phyloP scores from a whole-genome alignment of 2,888 invertebrate species.

The Pyrrhia umbra region DNA sequence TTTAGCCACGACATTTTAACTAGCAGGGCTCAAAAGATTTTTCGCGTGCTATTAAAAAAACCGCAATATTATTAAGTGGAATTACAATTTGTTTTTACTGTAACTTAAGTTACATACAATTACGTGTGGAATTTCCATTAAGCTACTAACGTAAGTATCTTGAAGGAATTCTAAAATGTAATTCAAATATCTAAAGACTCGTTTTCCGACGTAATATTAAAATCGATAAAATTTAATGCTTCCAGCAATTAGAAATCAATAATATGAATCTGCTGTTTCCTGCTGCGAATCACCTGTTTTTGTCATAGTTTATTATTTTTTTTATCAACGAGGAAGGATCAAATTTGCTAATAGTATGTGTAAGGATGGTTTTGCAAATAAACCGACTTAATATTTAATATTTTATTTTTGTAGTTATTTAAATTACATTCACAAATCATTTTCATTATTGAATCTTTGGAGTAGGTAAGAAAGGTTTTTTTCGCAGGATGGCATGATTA shows the following conservation, averaged over 20 bases:
- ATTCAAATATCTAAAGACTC: constrained; percentile 41
- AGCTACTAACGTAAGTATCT: constrained; percentile 5
- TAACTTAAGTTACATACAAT: background rate
- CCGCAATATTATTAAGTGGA: too few species aligned
- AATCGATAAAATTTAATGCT: constrained; percentile 49
- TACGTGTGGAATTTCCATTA: background rate
- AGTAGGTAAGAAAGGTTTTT: too few species aligned
- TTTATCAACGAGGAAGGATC: constrained; percentile 17
- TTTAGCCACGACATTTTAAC: too few species aligned
- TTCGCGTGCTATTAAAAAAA: too few species aligned
- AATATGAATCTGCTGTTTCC: constrained; percentile 42
- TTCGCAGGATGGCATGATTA: too few species aligned
- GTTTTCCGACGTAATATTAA: constrained; percentile 49
- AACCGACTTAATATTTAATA: too few species aligned
- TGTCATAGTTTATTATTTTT: constrained; percentile 30
- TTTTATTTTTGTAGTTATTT: too few species aligned
- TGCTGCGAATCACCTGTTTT: constrained; percentile 46
- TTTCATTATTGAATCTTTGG: too few species aligned
- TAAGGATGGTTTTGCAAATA: too few species aligned
- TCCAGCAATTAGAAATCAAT: constrained; percentile 41
- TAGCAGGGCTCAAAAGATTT: too few species aligned
- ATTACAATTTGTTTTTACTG: background rate
- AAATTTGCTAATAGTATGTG: background rate
- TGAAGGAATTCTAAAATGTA: constrained; percentile 23
- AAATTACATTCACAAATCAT: too few species aligned